Conservation (phyloP, 2,888 invertebrate species). For the Noctua comes region DNA sequence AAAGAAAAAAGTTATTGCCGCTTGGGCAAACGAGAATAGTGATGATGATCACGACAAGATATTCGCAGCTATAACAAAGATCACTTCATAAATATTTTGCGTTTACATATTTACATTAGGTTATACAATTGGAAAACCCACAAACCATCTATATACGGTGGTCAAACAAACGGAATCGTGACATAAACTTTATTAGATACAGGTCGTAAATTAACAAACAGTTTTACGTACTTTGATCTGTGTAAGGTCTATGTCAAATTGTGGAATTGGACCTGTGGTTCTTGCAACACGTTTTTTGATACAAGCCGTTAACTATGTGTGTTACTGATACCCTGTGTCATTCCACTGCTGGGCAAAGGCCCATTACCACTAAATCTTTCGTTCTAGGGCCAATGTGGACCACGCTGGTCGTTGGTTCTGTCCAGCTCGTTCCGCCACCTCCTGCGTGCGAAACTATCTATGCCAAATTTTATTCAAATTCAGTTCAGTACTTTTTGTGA, state of each 20-base stretch:
- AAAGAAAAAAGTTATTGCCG: neutral
- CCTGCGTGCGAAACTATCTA: too few species aligned
- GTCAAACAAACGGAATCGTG: conserved; percentile 38
- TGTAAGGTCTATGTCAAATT: neutral
- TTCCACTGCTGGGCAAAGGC: too few species aligned
- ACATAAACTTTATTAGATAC: conserved; percentile 41
- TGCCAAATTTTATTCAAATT: too few species aligned
- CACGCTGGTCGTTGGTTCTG: too few species aligned
- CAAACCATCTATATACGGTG: neutral
- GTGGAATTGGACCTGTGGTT: neutral
- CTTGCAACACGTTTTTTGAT: neutral
- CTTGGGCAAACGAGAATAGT: neutral
- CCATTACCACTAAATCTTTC: too few species aligned
- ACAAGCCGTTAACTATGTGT: too few species aligned
- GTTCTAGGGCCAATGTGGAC: too few species aligned
- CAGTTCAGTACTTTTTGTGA: too few species aligned
- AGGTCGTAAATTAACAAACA: conserved; percentile 32
- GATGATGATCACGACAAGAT: neutral
- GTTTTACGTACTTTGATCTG: neutral
- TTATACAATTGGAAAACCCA: conserved; percentile 28
- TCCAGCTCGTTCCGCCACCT: too few species aligned
- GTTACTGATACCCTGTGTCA: too few species aligned
- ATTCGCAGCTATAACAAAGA: conserved; percentile 1
- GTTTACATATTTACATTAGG: conserved; percentile 33
- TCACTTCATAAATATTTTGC: neutral